Percentiles rank a stretch among this genome's conserved stretches.
phyloP scores from a whole-genome alignment of 2,888 invertebrate genomes.

The Tanypteryx hageni region DNA sequence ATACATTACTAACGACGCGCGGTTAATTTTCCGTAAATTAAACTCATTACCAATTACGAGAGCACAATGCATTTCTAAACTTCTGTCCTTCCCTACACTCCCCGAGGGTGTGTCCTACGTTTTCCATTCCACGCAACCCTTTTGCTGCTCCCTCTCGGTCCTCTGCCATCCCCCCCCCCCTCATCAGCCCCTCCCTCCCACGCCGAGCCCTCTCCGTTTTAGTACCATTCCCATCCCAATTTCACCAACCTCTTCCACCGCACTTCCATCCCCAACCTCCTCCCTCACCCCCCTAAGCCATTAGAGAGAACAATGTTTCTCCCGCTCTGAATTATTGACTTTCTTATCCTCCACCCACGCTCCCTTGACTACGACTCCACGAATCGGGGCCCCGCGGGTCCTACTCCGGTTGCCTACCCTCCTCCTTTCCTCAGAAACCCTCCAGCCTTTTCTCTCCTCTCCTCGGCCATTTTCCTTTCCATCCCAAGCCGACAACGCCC shows the following conservation, averaged over 20 bases:
- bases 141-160: neutral
- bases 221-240: no score
- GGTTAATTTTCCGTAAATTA: slow-evolving; percentile 64
- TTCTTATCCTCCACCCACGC: slow-evolving; percentile 57
- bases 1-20: slow-evolving; percentile 64
- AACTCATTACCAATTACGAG: slow-evolving; percentile 63
- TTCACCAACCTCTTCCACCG: neutral
- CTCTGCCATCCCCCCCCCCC: neutral
- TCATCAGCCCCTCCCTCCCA: neutral
- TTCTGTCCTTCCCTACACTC: slow-evolving; percentile 52
- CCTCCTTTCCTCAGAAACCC: neutral
- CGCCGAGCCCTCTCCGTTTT: neutral
- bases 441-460: neutral
- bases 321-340: slow-evolving; percentile 63
- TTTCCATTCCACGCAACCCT: neutral
- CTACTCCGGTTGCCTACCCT: slow-evolving; percentile 5
- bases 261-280: neutral
- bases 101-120: slow-evolving; percentile 34
- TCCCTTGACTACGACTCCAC: neutral
- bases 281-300: slow-evolving; percentile 28
- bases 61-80: slow-evolving; percentile 64
- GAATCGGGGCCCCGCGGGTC: slow-evolving; percentile 39
- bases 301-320: slow-evolving; percentile 59
- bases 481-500: neutral
- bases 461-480: neutral